Conservation (phyloP, 2,888 invertebrate species). For the Thelaira solivaga region DNA sequence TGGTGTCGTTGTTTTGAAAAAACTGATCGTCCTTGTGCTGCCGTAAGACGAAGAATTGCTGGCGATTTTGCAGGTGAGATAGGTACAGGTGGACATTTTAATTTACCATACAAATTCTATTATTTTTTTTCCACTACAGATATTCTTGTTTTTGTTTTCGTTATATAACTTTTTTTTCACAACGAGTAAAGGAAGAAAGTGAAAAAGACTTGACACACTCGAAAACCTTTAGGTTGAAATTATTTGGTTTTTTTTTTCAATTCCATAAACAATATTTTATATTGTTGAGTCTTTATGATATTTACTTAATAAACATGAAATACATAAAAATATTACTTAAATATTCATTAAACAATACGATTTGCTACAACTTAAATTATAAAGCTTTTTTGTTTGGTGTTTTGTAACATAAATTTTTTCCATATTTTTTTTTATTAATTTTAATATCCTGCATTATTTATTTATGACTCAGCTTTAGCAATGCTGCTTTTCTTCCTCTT, state of each 20-base stretch:
- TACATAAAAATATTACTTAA: no score
- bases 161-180: conserved; percentile 22
- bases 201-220: conserved; percentile 20
- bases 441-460: no score
- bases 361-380: conserved; percentile 7
- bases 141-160: conserved; percentile 39
- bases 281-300: no score
- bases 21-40: conserved; percentile 89
- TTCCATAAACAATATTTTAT: no score
- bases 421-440: no score
- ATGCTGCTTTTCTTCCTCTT: conserved; percentile 5
- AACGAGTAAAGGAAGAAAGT: conserved; percentile 10
- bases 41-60: conserved; percentile 86
- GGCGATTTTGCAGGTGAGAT: conserved; percentile 82
- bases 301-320: no score
- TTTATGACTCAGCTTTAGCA: conserved; percentile 21
- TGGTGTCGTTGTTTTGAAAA: conserved; percentile 91
- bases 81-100: conserved; percentile 76
- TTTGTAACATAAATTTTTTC: background rate
- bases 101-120: conserved; percentile 62
- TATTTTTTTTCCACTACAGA: conserved; percentile 53
- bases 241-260: no score
- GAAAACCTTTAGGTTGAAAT: conserved; percentile 27
- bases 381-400: conserved; percentile 10
- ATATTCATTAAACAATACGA: background rate